Evolutionary conservation across 1,140 invertebrate genomes (phyloP).

Genomic region (Drosophila tristis): DNA sequence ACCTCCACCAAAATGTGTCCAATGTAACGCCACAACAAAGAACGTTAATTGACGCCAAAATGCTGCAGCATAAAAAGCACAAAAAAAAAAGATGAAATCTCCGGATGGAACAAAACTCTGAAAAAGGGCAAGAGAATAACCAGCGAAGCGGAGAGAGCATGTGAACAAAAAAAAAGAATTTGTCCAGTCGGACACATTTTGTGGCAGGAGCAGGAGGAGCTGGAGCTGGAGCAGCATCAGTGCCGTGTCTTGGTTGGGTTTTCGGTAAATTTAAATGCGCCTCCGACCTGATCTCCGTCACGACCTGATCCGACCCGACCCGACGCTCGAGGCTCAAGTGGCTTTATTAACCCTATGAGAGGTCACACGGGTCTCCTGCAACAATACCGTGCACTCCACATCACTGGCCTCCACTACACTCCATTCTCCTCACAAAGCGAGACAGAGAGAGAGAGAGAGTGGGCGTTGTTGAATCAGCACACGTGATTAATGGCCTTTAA

Average conservation of each 20-base stretch:
- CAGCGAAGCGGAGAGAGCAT: slow-evolving; percentile 22
- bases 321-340: slow-evolving; percentile 47
- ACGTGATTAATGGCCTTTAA: slow-evolving; percentile 83
- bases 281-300: slow-evolving; percentile 11
- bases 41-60: slow-evolving; percentile 82
- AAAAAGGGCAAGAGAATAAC: slow-evolving; percentile 18
- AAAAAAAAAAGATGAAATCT: slow-evolving; percentile 14
- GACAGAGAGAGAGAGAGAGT: slow-evolving; percentile 12
- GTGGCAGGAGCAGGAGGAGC: slow-evolving; percentile 6
- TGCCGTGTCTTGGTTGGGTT: slow-evolving; percentile 39
- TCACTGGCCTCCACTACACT: background rate
- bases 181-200: slow-evolving; percentile 59
- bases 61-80: slow-evolving; percentile 54
- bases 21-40: slow-evolving; percentile 84
- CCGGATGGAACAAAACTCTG: background rate
- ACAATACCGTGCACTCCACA: background rate
- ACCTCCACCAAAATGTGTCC: slow-evolving; percentile 66
- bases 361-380: slow-evolving; percentile 10
- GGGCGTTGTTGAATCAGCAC: slow-evolving; percentile 81
- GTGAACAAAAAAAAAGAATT: slow-evolving; percentile 59
- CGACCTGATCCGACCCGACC: slow-evolving; percentile 18
- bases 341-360: slow-evolving; percentile 73
- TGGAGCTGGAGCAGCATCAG: background rate
- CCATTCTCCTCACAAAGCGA: background rate
- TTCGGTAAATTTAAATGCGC: slow-evolving; percentile 54